Evolutionary conservation across 2,113 vertebrate species (phyloP).

Genomic region (Microtus richardsoni): DNA sequence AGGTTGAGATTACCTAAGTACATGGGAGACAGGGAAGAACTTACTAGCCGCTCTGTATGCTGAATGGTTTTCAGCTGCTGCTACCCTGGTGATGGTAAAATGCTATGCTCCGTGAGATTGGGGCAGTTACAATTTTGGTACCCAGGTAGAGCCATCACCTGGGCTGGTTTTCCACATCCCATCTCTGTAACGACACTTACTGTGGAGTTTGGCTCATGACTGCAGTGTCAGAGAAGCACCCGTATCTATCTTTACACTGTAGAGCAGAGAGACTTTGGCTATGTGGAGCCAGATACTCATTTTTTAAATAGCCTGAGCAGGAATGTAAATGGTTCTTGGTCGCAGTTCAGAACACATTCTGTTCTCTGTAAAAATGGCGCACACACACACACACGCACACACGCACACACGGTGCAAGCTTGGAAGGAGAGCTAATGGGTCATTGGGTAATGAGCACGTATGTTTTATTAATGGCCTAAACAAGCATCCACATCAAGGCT

Average conservation of each 20-base stretch:
- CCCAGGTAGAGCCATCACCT: not conserved
- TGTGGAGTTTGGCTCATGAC: not conserved
- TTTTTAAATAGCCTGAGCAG: slow-evolving; percentile 21
- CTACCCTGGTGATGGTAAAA: not conserved
- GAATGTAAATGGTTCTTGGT: not conserved
- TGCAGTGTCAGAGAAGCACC: not conserved
- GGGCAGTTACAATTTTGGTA: not conserved
- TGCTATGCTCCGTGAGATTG: not conserved
- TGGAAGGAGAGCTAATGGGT: slow-evolving; percentile 35
- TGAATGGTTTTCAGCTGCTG: not conserved
- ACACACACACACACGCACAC: not conserved
- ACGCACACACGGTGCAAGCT: not conserved
- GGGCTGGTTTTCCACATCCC: not conserved
- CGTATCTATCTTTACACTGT: not conserved
- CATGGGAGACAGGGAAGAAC: not conserved
- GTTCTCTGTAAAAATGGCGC: slow-evolving; percentile 26
- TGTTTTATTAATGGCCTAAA: slow-evolving; percentile 61
- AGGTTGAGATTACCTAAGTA: not conserved
- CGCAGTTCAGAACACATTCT: slow-evolving; percentile 57
- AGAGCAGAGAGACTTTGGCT: not conserved
- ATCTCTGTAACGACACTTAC: not conserved
- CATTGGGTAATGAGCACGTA: slow-evolving; percentile 34
- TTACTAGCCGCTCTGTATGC: not conserved
- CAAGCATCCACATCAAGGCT: slow-evolving; percentile 13
- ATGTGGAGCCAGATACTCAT: not conserved